These are phyloP conservation scores for Pteropus alecto DNA, from an alignment of 2,113 vertebrate species.

Conservation along the genomic window DNA sequence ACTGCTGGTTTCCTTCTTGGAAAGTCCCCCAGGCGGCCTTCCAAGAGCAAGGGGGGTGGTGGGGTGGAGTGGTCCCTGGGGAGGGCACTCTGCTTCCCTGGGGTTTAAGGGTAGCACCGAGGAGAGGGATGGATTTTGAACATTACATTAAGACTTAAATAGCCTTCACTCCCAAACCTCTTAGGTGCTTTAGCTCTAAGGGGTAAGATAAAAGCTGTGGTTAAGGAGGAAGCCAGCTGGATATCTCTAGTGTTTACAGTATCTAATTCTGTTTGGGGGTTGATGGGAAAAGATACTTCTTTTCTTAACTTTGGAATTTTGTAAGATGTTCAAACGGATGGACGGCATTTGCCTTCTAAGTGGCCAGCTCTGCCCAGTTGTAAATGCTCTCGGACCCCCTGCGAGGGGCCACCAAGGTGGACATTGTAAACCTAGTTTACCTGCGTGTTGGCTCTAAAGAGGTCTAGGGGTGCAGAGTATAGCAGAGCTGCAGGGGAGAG, in stretches of 20 bases:
- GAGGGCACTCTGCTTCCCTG: neutral
- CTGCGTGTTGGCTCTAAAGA: neutral
- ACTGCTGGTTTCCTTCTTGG: neutral
- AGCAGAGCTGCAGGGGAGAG: neutral
- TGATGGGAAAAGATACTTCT: neutral
- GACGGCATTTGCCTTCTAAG: neutral
- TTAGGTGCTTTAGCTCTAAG: neutral
- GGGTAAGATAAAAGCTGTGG: neutral
- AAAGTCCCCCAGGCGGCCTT: neutral
- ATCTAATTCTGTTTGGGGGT: neutral
- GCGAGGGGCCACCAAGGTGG: neutral
- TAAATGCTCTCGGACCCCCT: neutral
- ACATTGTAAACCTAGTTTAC: neutral
- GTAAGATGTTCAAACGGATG: neutral
- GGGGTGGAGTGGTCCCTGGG: too few relatives aligned
- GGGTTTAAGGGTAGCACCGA: neutral
- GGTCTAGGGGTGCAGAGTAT: fast-evolving
- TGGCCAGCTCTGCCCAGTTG: neutral
- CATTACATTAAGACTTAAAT: neutral
- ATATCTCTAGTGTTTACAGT: neutral
- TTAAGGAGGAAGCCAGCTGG: neutral
- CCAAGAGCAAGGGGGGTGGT: fast-evolving
- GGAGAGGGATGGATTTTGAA: neutral
- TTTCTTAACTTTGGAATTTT: neutral
- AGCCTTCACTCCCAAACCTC: neutral